Evolutionary conservation across 1,140 invertebrate genomes (phyloP).

Genomic region (Microplitis demolitor): DNA sequence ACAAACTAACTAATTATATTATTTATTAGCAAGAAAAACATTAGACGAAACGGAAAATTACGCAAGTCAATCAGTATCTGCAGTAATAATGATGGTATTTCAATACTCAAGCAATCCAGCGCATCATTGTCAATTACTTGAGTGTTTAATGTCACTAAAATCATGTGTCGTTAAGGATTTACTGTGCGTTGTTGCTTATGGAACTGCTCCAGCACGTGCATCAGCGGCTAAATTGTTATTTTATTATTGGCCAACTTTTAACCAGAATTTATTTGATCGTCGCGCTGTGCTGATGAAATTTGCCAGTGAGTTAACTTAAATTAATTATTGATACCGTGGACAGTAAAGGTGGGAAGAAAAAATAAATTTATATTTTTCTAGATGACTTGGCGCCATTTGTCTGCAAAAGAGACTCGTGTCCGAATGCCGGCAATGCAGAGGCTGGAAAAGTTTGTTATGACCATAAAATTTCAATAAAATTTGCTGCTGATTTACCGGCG

Average conservation of each 20-base stretch:
- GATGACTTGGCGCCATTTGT: conserved; percentile 77
- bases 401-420: conserved; percentile 86
- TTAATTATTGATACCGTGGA: too few species aligned
- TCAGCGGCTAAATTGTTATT: conserved; percentile 96
- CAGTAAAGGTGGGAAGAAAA: too few species aligned
- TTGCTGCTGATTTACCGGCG: conserved; percentile 84
- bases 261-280: conserved; percentile 90
- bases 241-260: conserved; percentile 99
- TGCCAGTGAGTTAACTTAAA: conserved; percentile 68
- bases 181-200: conserved; percentile 95
- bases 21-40: conserved; percentile 66
- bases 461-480: conserved; percentile 82
- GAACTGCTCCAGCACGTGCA: conserved; percentile 86
- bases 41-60: conserved; percentile 79
- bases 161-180: conserved; percentile 89
- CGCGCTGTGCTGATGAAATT: conserved; percentile 88
- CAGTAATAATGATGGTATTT: conserved; percentile 96
- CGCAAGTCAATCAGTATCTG: conserved; percentile 88
- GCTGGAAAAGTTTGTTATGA: conserved; percentile 91
- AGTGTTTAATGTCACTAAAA: conserved; percentile 93
- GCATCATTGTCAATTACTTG: conserved; percentile 92
- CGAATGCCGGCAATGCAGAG: conserved; percentile 81
- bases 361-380: conserved; percentile 45
- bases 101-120: conserved; percentile 95
- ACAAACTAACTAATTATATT: conserved; percentile 31